Evolutionary conservation across 2,797 vertebrate genomes (phyloP).

Genomic region (Anabas testudineus): DNA sequence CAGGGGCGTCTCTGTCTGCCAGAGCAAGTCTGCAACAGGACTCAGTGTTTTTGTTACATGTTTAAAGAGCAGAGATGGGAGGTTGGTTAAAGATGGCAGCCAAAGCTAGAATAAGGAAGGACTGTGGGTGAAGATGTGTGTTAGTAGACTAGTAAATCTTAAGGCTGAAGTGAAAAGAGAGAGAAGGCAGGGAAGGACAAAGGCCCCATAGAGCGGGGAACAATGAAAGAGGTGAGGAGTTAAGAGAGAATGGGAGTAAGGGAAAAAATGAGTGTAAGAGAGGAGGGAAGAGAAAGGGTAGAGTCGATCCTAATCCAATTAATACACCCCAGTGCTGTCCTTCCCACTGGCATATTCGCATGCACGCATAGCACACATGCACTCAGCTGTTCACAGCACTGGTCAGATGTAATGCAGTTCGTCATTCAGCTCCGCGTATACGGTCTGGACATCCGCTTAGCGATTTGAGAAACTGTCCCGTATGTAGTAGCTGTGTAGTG

Average conservation of each 20-base stretch:
- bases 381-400: neutral
- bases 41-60: slow-evolving; percentile 40
- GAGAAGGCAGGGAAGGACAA: neutral
- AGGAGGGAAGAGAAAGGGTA: slow-evolving; percentile 44
- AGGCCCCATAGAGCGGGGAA: neutral
- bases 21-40: slow-evolving; percentile 40
- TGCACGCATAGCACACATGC: slow-evolving; percentile 30
- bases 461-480: slow-evolving; percentile 33
- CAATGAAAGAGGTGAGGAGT: neutral
- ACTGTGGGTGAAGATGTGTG: neutral
- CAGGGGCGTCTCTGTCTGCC: slow-evolving; percentile 44
- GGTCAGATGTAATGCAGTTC: slow-evolving; percentile 24
- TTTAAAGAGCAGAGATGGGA: slow-evolving; percentile 18
- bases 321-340: slow-evolving; percentile 65
- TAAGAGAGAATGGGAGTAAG: neutral
- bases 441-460: slow-evolving; percentile 23
- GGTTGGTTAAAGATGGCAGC: slow-evolving; percentile 6
- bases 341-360: slow-evolving; percentile 49
- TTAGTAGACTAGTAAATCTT: slow-evolving; percentile 16
- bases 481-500: slow-evolving; percentile 23
- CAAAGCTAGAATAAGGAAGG: neutral
- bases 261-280: slow-evolving; percentile 20
- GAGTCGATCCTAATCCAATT: slow-evolving; percentile 78
- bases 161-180: neutral
- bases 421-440: slow-evolving; percentile 32